Conservation (phyloP, 2,113 vertebrate genomes). For the Pungitius pungitius region DNA sequence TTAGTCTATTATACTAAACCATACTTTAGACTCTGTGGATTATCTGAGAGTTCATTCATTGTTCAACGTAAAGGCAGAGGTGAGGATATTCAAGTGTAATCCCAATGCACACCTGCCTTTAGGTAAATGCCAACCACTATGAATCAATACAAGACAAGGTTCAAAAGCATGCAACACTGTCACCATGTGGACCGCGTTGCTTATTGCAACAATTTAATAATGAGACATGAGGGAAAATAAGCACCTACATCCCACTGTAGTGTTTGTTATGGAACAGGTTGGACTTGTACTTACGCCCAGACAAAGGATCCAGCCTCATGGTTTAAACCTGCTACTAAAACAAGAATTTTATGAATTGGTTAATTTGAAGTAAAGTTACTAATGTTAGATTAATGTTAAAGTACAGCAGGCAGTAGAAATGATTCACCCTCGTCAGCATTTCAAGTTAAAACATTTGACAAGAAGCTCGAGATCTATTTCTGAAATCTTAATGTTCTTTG, state of each 20-base stretch:
- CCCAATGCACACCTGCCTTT: background rate
- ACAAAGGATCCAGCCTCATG: background rate
- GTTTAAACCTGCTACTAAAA: background rate
- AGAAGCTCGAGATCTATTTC: background rate
- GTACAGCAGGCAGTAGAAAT: background rate
- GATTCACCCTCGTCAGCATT: background rate
- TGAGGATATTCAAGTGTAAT: background rate
- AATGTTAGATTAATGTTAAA: background rate
- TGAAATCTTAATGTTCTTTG: background rate
- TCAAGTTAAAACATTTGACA: background rate
- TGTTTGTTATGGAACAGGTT: background rate
- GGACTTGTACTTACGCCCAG: background rate
- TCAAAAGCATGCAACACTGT: slow-evolving; percentile 49
- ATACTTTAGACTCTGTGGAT: background rate
- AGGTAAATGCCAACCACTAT: background rate
- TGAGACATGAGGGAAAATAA: accelerated
- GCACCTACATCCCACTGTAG: background rate
- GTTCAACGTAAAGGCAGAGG: background rate
- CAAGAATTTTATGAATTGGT: background rate
- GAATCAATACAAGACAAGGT: background rate
- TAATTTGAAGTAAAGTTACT: background rate
- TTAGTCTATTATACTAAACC: background rate
- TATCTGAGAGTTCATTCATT: background rate
- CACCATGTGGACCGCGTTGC: slow-evolving; percentile 39
- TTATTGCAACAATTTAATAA: slow-evolving; percentile 16